Evolutionary conservation across 2,113 vertebrate species (phyloP), one percentile per base, ranked within the genome.

Genomic region (Nothobranchius furzeri): DNA sequence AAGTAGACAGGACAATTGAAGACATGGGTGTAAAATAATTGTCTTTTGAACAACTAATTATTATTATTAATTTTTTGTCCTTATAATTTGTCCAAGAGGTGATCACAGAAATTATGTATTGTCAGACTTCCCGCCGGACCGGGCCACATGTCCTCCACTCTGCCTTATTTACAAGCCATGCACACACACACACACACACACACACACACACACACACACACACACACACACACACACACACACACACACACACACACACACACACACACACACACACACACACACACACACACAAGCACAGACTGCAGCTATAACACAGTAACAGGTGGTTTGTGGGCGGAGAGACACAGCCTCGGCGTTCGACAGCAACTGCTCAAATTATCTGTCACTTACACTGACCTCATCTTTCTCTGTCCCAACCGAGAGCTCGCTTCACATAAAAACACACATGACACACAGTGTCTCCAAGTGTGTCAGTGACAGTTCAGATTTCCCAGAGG

Each of bases 271-370:
- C 62, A 43, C 35, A 24, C 54, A 51, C 45, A 47, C 12, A 24
- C 53, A 40, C 37, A 60, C 20, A 52, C 15, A 30, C 20, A 64
- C 5, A 13, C 64, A 36, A 12, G 46, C 54, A 56, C 63, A 75
- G 55, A 35, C 57, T 62, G 83, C 42, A 65, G 67, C 59, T 73
- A 40, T 80, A 71, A 77, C 75, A 75, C 65, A 57, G 50, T 75
- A 86, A 84, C 87, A 90, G 88, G 85, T 84, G 85, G 82, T 77
- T 64, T 61, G 88, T 87, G 84, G 88, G 85, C 46, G 83, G 79
- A 78, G 78, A 53, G 58, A 78, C 40, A 79, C 73, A 65, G 67
- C 47, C 66, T 56, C 42, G 11, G 55, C 12, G 51, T 83, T 76
- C 78, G 7, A 85, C 73, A 65, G 81, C 12, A 67, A 70, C 67